Evolutionary conservation across 1,140 invertebrate species (phyloP), one percentile per base, ranked within the genome.

Genomic region (Aleiodes sp.): DNA sequence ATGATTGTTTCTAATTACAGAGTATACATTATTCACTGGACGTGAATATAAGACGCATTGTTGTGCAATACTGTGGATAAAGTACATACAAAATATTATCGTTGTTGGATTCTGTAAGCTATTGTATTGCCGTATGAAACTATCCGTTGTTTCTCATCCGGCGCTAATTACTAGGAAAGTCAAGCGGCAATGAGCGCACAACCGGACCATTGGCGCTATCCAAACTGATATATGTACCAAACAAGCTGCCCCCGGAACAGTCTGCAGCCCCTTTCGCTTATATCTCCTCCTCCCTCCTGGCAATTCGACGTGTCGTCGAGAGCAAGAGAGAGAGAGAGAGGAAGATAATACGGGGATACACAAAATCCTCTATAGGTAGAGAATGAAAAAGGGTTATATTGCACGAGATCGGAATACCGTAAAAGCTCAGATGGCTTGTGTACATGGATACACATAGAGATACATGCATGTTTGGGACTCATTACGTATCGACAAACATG

Each of bases 401-500:
- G 1, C 29, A 59, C 41, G 31, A 57, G 60, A 74, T 70, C 67
- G 65, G 65, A 72, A 72, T 73, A 43, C 59, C 70, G 62, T 76
- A 74, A 77, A 76, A 73, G 59, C 70, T 71, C 61, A 62, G 41
- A 59, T 31, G 26, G 56, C 29, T 6, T 14, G n/a, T n/a, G n/a
- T n/a, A n/a, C n/a, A n/a, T n/a, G n/a, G n/a, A n/a, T n/a, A n/a
- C n/a, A n/a, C n/a, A n/a, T n/a, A n/a, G n/a, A n/a, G n/a, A 59
- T 29, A 59, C 56, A 29, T 29, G 60, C 31, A 12, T 62, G 70
- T 57, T 33, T 63, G 46, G 66, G 73, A 52, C 79, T 80, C 75
- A 80, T 78, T 78, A 80, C 70, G 73, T 75, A 75, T 70, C 73
- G 68, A 52, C 52, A 74, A 31, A 73, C 74, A 71, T 46, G 71